A percentile compares a stretch with the other conserved stretches of the same genome.
phyloP scores from a whole-genome alignment of 2,113 vertebrate species.

The Cololabis saira region DNA sequence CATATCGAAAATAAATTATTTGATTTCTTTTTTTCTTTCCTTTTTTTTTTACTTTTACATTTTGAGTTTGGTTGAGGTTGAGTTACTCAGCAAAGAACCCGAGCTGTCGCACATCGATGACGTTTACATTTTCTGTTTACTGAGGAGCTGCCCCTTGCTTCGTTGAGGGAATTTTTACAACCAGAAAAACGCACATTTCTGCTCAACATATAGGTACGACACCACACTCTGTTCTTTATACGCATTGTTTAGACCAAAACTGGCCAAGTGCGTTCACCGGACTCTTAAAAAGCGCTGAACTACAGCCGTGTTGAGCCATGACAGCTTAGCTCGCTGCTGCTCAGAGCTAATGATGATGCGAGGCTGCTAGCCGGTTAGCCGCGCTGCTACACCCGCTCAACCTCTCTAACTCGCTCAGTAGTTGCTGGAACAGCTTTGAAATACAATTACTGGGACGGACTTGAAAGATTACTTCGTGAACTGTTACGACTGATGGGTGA shows the following conservation, averaged over 20 bases:
- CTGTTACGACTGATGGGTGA: too few relatives aligned
- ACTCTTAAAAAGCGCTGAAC: slow-evolving; percentile 2
- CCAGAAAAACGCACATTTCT: slow-evolving; percentile 24
- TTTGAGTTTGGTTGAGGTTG: too few relatives aligned
- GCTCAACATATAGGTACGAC: slow-evolving; percentile 66
- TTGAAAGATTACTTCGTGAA: neutral
- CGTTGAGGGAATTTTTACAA: slow-evolving; percentile 30
- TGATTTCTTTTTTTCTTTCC: too few relatives aligned
- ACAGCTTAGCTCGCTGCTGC: slow-evolving; percentile 56
- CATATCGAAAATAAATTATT: too few relatives aligned
- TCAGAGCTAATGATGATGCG: slow-evolving; percentile 21
- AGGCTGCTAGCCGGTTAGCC: slow-evolving; percentile 31
- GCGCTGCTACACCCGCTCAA: slow-evolving; percentile 1
- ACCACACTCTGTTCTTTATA: slow-evolving; percentile 1
- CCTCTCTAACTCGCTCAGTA: neutral
- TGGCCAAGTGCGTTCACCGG: rapidly evolving
- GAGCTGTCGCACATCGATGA: slow-evolving; percentile 62
- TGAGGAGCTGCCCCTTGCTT: slow-evolving; percentile 48
- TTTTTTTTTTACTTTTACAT: too few relatives aligned
- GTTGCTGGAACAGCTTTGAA: neutral
- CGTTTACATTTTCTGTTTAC: slow-evolving; percentile 52
- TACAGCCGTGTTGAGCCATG: slow-evolving; percentile 48
- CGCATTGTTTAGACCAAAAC: neutral
- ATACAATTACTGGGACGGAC: too few relatives aligned
- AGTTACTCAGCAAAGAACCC: neutral